phyloP scores from a whole-genome alignment of 2,113 vertebrate genomes.

The Perca schrenkii region DNA sequence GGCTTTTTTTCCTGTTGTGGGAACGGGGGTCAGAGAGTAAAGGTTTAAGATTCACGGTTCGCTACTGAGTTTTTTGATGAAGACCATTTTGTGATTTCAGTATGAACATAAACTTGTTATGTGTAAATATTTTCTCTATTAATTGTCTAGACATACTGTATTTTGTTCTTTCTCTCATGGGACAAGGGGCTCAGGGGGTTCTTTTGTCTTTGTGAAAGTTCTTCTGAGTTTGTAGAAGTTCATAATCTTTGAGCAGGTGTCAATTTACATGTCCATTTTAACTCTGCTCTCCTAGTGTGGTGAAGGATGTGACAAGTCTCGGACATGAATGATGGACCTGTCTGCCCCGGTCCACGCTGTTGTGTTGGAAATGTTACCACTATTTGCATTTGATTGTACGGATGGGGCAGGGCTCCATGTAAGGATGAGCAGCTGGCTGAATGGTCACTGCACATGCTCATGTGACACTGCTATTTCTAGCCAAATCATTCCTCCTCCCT shows the following conservation, averaged over 20 bases:
- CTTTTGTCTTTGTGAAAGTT: conserved; percentile 1
- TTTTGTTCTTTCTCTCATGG: neutral
- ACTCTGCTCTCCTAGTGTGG: neutral
- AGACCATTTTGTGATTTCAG: neutral
- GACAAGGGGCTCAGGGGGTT: neutral
- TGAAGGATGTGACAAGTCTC: conserved; percentile 13
- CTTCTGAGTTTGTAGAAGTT: neutral
- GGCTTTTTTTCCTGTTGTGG: no score
- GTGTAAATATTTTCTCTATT: neutral
- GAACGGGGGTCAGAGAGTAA: no score
- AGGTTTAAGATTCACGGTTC: no score
- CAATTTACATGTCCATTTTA: conserved; percentile 29
- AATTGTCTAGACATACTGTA: neutral
- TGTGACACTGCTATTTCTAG: conserved; percentile 83
- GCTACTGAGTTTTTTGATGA: neutral
- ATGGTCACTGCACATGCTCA: conserved; percentile 69
- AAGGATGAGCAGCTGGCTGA: conserved; percentile 78
- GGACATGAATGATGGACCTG: conserved; percentile 14
- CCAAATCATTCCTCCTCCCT: conserved; percentile 70
- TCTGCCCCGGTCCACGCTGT: neutral
- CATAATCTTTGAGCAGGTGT: conserved; percentile 57
- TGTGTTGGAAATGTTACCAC: conserved; percentile 23
- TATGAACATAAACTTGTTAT: neutral
- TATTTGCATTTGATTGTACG: conserved; percentile 52
- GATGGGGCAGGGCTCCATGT: conserved; percentile 68